Evolutionary conservation across 1,140 invertebrate genomes (phyloP), one percentile per base, ranked within the genome.

Genomic region (Himalopsyche phryganea): DNA sequence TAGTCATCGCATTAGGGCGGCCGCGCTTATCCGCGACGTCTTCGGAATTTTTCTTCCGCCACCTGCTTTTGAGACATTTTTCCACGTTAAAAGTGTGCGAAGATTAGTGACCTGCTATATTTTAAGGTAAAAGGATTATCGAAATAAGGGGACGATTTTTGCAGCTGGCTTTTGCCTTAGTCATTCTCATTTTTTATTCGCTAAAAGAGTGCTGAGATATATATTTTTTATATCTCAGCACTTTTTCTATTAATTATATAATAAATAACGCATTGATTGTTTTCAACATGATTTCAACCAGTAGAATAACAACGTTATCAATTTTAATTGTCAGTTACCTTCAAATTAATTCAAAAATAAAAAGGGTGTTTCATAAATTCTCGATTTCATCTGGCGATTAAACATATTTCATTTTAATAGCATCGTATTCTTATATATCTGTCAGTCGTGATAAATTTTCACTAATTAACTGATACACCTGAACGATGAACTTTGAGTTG

Each of bases 1-100:
- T 63, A 63, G 56, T 63, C 61, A 58, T 59, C 61, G 61, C 57
- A 63, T 63, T 63, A 63, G 49, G 40, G 52, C 33, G 44, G 28
- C 18, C 13, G 32, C 56, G 55, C 58, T 58, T 58, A 55, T 55
- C 50, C 51, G 50, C 45, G 48, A 28, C 20, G 33, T 42, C 23
- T 42, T 20, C n/a, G 42, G 38, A 48, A 62, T 47, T 42, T 58
- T 55, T 40, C 35, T 18, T 28, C 23, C 32, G 28, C 33, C 51
- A 58, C 55, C 60, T 53, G 60, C 38, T 33, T 32, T 40, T 17
- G 45, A 18, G 51, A 58, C 55, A 41, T 58, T 58, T 50, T 58
- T 52, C 52, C 44, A 32, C 44, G 28, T 20, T 20, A 40, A 44
- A 33, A 52, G 20, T 17, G 44, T 35, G 55, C 28, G 45, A 53